phyloP scores from a whole-genome alignment of 2,888 invertebrate genomes.

The Cinara cedri region DNA sequence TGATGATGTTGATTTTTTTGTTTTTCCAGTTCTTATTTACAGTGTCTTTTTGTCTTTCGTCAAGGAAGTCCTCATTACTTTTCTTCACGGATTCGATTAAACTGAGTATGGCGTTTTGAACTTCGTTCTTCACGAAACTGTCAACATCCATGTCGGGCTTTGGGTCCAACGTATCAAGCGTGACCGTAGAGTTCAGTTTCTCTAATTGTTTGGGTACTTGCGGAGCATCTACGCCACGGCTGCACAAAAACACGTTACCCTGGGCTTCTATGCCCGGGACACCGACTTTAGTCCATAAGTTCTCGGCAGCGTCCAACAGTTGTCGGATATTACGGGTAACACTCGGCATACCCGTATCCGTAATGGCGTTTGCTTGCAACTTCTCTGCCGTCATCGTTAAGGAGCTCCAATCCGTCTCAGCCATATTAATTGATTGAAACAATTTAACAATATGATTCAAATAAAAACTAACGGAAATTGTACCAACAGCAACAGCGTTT shows the following conservation, averaged over 20 bases:
- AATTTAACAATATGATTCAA: too few relatives aligned
- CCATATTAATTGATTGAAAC: background rate
- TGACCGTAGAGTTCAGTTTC: constrained; percentile 81
- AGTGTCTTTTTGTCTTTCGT: constrained; percentile 4
- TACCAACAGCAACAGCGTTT: too few relatives aligned
- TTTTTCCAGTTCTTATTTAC: constrained; percentile 20
- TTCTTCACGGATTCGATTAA: constrained; percentile 72
- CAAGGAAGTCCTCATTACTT: constrained; percentile 21
- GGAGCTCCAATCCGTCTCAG: constrained; percentile 44
- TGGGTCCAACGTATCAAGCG: constrained; percentile 89
- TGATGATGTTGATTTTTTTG: constrained; percentile 45
- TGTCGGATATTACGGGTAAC: constrained; percentile 90
- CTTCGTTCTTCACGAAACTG: constrained; percentile 88
- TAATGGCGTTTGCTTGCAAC: constrained; percentile 41
- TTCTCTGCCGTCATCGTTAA: constrained; percentile 51
- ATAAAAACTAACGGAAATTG: background rate
- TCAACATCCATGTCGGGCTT: constrained; percentile 89
- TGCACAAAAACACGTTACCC: constrained; percentile 84
- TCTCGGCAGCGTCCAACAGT: constrained; percentile 88
- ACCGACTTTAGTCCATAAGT: constrained; percentile 84
- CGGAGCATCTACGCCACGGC: constrained; percentile 89
- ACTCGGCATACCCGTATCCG: constrained; percentile 64
- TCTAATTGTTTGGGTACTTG: constrained; percentile 73
- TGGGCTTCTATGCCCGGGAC: constrained; percentile 76
- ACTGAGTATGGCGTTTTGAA: constrained; percentile 89